Percentiles rank a stretch among this genome's conserved stretches.
Evolutionary conservation across 2,113 vertebrate genomes (phyloP).

Genomic region (Polypterus senegalus): DNA sequence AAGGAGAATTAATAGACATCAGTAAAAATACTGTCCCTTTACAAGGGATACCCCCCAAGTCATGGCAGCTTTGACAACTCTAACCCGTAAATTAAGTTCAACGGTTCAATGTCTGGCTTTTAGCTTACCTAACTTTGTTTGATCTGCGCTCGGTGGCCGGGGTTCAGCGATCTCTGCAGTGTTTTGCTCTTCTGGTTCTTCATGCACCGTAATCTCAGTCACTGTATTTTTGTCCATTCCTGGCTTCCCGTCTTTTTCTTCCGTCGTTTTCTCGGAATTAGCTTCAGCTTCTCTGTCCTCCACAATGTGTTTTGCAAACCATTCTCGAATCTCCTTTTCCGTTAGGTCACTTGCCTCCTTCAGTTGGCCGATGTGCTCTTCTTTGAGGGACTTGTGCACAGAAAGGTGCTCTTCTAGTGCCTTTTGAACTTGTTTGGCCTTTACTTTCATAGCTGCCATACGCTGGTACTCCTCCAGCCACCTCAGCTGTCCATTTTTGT

Average conservation of each 20-base stretch:
- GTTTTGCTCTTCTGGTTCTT: conserved; percentile 11
- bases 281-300: conserved; percentile 9
- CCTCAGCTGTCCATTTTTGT: conserved; percentile 87
- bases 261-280: conserved; percentile 1
- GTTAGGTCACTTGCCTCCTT: conserved; percentile 60
- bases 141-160: conserved; percentile 20
- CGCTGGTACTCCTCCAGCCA: conserved; percentile 84
- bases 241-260: conserved; percentile 32
- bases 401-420: conserved; percentile 65
- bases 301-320: conserved; percentile 54
- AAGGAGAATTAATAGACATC: too few relatives aligned
- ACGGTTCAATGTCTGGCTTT: neutral
- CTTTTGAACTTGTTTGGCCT: conserved; percentile 33
- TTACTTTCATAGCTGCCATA: conserved; percentile 53
- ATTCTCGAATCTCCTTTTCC: conserved; percentile 65
- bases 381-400: conserved; percentile 51
- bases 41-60: too few relatives aligned
- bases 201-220: neutral
- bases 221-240: conserved; percentile 17
- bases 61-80: too few relatives aligned
- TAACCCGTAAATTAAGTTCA: too few relatives aligned
- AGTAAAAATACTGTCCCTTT: too few relatives aligned
- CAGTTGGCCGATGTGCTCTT: conserved; percentile 63
- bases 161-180: conserved; percentile 15
- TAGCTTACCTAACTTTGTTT: conserved; percentile 29